phyloP scores from a whole-genome alignment of 92 coral and sea anemone species.

The Phenganax stokvisi region DNA sequence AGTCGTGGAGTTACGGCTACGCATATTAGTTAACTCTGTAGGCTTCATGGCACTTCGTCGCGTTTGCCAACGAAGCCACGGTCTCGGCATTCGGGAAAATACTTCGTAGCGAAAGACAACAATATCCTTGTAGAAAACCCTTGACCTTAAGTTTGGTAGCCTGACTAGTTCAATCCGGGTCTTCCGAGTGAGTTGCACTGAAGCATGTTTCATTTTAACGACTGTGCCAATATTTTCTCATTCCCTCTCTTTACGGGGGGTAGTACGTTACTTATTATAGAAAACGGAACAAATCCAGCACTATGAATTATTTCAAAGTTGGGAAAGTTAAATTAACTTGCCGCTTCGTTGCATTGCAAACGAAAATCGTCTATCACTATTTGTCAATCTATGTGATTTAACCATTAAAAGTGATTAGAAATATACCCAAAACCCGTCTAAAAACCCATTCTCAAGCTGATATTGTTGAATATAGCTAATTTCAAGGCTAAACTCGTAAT shows the following conservation, averaged over 20 bases:
- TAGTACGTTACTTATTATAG: not conserved
- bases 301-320: not conserved
- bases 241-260: not conserved
- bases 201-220: not conserved
- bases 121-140: not conserved
- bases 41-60: not conserved
- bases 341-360: not conserved
- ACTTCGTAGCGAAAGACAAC: not conserved
- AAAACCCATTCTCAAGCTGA: too few relatives aligned
- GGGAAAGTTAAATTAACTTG: not conserved
- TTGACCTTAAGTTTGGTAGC: not conserved
- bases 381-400: slow-evolving; percentile 2
- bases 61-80: slow-evolving; percentile 20
- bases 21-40: slow-evolving; percentile 23
- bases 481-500: too few relatives aligned
- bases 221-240: not conserved
- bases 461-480: too few relatives aligned
- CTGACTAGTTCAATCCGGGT: not conserved
- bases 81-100: slow-evolving; percentile 9
- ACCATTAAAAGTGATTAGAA: slow-evolving; percentile 1
- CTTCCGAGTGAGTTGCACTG: not conserved
- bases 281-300: too few relatives aligned
- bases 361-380: not conserved
- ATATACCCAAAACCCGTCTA: not conserved
- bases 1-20: slow-evolving; percentile 24